Percentiles rank a stretch among this genome's conserved stretches.
These are phyloP conservation scores for Pseudachorutes palmiensis DNA, from an alignment of 1,140 invertebrate species.

Conservation along the genomic window DNA sequence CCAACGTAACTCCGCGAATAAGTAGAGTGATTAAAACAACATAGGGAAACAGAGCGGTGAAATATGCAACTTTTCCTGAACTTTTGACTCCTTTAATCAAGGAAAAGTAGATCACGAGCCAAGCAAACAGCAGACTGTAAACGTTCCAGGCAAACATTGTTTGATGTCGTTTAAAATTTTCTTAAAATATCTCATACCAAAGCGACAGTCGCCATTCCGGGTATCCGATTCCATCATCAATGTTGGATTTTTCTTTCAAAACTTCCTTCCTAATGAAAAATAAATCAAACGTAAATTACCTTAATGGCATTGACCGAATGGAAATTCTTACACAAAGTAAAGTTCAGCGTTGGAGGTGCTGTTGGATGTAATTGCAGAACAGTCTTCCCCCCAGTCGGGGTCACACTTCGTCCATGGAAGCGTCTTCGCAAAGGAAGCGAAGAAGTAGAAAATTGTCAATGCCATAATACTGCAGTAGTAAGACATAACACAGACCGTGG, in stretches of 20 bases:
- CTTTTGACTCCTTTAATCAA: constrained; percentile 69
- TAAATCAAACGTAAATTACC: neutral
- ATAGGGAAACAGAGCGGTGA: constrained; percentile 76
- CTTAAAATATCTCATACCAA: too few relatives aligned
- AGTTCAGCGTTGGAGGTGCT: neutral
- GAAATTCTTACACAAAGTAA: neutral
- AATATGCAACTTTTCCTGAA: constrained; percentile 60
- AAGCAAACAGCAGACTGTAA: constrained; percentile 63
- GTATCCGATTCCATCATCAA: constrained; percentile 62
- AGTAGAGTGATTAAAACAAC: constrained; percentile 65
- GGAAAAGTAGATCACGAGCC: constrained; percentile 65
- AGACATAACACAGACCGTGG: constrained; percentile 18
- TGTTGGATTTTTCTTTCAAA: constrained; percentile 47
- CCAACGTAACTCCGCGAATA: constrained; percentile 61
- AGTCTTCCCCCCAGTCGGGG: constrained; percentile 32
- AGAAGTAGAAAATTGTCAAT: constrained; percentile 41
- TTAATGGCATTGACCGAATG: neutral
- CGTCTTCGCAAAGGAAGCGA: constrained; percentile 39
- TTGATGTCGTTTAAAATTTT: too few relatives aligned
- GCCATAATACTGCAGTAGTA: constrained; percentile 39
- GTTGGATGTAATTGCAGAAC: neutral
- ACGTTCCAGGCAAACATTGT: too few relatives aligned
- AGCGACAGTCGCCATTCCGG: constrained; percentile 67
- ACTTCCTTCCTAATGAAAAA: constrained; percentile 52
- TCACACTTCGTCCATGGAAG: constrained; percentile 43